Evolutionary conservation across 2,888 invertebrate species (phyloP).

Genomic region (Arenicola marina): DNA sequence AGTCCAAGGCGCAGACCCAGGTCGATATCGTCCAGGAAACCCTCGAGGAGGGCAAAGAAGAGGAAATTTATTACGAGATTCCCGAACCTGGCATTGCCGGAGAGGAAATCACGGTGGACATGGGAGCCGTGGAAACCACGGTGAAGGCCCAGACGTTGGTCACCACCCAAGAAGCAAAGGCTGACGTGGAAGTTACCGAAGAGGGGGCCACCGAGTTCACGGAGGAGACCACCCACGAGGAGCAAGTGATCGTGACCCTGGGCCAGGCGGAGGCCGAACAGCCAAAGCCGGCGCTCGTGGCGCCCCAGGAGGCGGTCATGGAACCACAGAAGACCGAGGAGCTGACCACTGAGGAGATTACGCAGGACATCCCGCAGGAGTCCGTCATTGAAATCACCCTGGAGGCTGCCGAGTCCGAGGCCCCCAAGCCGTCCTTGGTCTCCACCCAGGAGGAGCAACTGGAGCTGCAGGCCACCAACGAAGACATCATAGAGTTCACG

Average conservation of each 20-base stretch:
- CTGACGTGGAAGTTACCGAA: constrained; percentile 18
- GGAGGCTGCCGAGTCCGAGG: constrained; percentile 17
- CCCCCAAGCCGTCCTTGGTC: constrained; percentile 27
- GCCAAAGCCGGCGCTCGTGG: constrained; percentile 20
- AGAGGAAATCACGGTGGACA: constrained; percentile 18
- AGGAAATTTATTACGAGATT: constrained; percentile 32
- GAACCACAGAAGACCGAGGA: constrained; percentile 19
- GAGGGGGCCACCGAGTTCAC: constrained; percentile 18
- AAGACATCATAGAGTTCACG: constrained; percentile 22
- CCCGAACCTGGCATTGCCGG: constrained; percentile 28
- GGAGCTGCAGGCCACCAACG: constrained; percentile 25
- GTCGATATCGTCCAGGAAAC: constrained; percentile 22
- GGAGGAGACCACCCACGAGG: constrained; percentile 24
- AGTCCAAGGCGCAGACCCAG: constrained; percentile 10
- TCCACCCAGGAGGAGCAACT: constrained; percentile 24
- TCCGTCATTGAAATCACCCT: constrained; percentile 21
- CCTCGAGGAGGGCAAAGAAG: constrained; percentile 31
- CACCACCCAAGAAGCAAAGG: constrained; percentile 19
- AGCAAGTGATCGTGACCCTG: constrained; percentile 25
- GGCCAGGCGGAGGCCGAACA: constrained; percentile 21
- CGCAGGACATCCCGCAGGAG: constrained; percentile 19
- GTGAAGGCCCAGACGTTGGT: constrained; percentile 14
- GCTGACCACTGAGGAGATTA: constrained; percentile 17
- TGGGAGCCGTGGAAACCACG: constrained; percentile 13
- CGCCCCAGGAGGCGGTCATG: constrained; percentile 19